Conservation (phyloP, 2,888 invertebrate species). For the Drosophila anomelani region DNA sequence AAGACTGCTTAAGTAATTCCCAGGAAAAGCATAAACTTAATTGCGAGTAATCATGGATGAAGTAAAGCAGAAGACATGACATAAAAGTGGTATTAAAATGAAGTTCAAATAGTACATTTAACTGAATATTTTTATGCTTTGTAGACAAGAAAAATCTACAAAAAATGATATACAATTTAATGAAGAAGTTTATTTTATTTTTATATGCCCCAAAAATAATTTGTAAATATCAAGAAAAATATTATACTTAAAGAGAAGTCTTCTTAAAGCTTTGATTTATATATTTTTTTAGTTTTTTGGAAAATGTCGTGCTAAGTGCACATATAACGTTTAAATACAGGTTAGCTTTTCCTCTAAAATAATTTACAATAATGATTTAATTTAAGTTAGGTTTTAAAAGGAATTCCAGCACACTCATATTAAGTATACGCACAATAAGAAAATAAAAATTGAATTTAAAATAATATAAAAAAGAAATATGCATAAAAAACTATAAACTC, state of each 20-base stretch:
- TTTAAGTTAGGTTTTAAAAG: too few species aligned
- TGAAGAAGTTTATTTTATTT: too few species aligned
- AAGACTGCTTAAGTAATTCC: constrained; percentile 14
- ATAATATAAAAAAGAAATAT: too few species aligned
- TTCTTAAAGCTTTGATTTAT: too few species aligned
- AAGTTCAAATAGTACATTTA: background rate
- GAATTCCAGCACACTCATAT: too few species aligned
- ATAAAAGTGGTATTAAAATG: constrained; percentile 1
- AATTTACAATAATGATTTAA: background rate
- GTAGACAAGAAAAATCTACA: background rate
- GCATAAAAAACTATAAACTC: too few species aligned
- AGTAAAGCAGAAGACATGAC: background rate
- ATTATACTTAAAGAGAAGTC: too few species aligned
- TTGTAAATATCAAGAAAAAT: too few species aligned
- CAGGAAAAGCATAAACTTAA: background rate
- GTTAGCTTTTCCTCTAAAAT: background rate
- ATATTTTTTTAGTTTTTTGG: too few species aligned
- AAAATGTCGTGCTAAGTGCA: background rate
- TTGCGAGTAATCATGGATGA: background rate
- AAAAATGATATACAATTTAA: background rate
- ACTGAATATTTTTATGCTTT: background rate
- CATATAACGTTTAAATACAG: background rate
- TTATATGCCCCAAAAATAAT: too few species aligned
- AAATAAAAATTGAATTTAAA: too few species aligned
- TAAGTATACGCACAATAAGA: too few species aligned